A percentile compares a stretch with the other conserved stretches of the same genome.
These are phyloP conservation scores for Calliphora vicina DNA, from an alignment of 1,140 invertebrate genomes.

Conservation along the genomic window DNA sequence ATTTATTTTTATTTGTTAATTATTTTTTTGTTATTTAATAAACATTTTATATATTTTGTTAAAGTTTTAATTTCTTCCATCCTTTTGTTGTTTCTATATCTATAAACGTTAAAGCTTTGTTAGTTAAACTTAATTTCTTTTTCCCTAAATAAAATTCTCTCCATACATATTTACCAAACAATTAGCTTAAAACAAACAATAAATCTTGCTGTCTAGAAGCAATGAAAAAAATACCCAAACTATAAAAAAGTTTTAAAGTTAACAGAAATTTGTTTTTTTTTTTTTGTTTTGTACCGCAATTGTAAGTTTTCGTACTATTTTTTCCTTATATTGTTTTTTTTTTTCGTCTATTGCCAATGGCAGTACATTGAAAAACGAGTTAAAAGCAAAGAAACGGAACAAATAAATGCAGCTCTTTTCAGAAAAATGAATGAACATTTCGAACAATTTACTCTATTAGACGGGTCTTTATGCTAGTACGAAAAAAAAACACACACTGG, in stretches of 20 bases:
- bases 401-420: not conserved
- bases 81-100: no score
- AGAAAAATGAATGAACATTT: not conserved
- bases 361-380: not conserved
- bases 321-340: not conserved
- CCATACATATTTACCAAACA: not conserved
- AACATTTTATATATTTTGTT: no score
- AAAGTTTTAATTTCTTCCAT: no score
- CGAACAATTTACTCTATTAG: not conserved
- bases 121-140: no score
- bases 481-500: not conserved
- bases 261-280: not conserved
- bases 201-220: not conserved
- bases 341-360: not conserved
- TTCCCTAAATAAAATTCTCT: no score
- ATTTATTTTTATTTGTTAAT: no score
- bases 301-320: not conserved
- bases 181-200: slow-evolving; percentile 4
- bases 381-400: not conserved
- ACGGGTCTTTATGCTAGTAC: not conserved
- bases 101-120: no score
- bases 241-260: not conserved
- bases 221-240: not conserved
- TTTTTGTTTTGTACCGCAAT: not conserved
- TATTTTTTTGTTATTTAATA: no score